A percentile compares a stretch with the other conserved stretches of the same genome.
These are phyloP conservation scores for Galbula dea DNA, from an alignment of 2,113 vertebrate genomes.

Conservation along the genomic window DNA sequence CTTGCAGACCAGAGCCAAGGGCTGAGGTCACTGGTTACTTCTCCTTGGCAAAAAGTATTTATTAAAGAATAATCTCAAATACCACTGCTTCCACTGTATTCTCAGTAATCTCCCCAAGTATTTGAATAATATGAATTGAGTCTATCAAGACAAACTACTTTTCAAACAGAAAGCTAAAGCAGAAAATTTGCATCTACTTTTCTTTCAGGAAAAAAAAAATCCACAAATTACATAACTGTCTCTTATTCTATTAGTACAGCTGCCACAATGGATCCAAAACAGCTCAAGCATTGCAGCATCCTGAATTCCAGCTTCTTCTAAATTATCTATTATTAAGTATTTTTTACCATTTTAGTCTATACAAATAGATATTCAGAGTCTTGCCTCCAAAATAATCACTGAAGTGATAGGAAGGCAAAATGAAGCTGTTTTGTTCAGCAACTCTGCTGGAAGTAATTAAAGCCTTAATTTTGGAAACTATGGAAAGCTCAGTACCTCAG, in stretches of 20 bases:
- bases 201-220: background rate
- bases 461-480: background rate
- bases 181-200: background rate
- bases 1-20: background rate
- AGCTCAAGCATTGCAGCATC: background rate
- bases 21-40: background rate
- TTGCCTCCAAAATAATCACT: background rate
- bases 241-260: background rate
- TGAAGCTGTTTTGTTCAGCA: background rate
- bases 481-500: background rate
- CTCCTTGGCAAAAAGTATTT: background rate
- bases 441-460: background rate
- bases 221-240: background rate
- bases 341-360: background rate
- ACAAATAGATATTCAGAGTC: background rate
- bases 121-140: background rate
- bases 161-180: background rate
- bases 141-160: background rate
- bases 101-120: background rate
- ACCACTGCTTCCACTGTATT: background rate
- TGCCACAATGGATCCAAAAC: background rate
- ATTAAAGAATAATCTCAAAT: background rate
- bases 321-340: background rate
- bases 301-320: background rate
- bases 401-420: background rate